phyloP scores from a whole-genome alignment of 35 echinoderm and acorn worm genomes.

The Strongylocentrotus purpuratus region DNA sequence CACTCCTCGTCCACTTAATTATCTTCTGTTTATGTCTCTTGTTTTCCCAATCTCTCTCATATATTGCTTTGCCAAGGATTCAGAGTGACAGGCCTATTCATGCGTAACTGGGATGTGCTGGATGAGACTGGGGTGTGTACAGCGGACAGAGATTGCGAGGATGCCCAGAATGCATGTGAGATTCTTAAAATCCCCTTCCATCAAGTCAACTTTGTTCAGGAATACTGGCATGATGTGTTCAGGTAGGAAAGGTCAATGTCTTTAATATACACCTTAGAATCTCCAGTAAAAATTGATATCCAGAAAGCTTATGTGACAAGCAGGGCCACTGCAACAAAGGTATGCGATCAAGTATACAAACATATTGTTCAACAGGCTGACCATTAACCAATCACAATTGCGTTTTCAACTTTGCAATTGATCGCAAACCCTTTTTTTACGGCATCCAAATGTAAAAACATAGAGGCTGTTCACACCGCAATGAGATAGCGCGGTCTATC shows the following conservation, averaged over 20 bases:
- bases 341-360: no score
- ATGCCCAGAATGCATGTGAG: conserved; percentile 82
- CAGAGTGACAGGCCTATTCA: conserved; percentile 86
- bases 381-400: no score
- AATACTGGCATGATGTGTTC: conserved; percentile 98
- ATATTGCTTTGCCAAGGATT: conserved; percentile 51
- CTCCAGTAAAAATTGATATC: neutral
- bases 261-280: neutral
- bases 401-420: no score
- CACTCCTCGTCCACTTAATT: no score
- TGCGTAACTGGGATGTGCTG: conserved; percentile 92
- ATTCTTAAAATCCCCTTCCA: conserved; percentile 81
- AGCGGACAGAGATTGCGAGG: conserved; percentile 78
- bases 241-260: conserved; percentile 43
- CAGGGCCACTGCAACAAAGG: no score
- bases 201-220: conserved; percentile 96
- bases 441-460: no score
- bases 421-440: no score
- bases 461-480: no score
- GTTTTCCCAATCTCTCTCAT: neutral
- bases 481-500: no score
- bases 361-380: no score
- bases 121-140: conserved; percentile 91
- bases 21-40: neutral
- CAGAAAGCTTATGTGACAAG: neutral